Evolutionary conservation across 2,113 vertebrate genomes (phyloP).

Genomic region (Calonectris borealis): DNA sequence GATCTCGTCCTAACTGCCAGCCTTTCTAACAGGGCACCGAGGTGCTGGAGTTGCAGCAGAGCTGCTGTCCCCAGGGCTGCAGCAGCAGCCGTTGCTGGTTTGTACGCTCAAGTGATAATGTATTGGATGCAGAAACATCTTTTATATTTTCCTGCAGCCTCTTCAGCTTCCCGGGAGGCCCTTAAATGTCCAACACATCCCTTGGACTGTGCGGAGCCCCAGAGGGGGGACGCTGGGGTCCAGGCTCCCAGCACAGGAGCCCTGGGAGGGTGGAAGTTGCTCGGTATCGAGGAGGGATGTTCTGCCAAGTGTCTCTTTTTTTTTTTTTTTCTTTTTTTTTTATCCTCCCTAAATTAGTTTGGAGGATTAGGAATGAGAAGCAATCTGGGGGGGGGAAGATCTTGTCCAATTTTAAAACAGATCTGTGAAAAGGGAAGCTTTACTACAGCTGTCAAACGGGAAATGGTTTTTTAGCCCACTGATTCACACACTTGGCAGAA

Average conservation of each 20-base stretch:
- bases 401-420: background rate
- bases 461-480: background rate
- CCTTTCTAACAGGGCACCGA: background rate
- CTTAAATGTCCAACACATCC: accelerated
- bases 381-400: background rate
- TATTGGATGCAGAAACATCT: background rate
- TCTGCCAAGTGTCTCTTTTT: background rate
- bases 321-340: background rate
- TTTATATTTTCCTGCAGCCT: background rate
- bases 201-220: background rate
- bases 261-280: too few species aligned
- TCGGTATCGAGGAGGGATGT: background rate
- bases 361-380: background rate
- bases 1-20: accelerated
- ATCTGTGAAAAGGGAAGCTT: background rate
- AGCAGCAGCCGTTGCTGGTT: background rate
- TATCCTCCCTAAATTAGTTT: background rate
- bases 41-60: background rate
- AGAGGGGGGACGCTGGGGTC: background rate
- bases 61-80: background rate
- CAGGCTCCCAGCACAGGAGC: background rate
- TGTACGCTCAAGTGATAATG: background rate
- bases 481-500: background rate
- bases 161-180: background rate
- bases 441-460: background rate